A percentile compares a stretch with the other conserved stretches of the same genome.
Conservation (phyloP, 2,113 vertebrate species). For the Pseudorhombus dupliciocellatus region DNA sequence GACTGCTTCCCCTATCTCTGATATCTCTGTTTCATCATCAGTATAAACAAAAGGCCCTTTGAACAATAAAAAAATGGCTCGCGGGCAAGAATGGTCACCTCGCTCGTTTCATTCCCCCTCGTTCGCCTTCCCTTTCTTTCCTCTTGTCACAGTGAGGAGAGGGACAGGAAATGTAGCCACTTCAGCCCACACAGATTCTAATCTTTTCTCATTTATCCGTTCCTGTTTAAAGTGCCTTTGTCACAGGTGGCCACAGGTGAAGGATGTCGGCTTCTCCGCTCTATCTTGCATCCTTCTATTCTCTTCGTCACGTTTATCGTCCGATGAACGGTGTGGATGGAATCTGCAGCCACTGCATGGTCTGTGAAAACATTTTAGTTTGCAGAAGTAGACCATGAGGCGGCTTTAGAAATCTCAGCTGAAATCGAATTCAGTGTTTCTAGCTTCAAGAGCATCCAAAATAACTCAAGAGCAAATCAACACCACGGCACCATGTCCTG, state of each 20-base stretch:
- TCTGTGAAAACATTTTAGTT: too few species aligned
- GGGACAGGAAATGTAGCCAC: constrained; percentile 38
- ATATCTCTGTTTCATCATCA: constrained; percentile 67
- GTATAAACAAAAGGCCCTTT: constrained; percentile 71
- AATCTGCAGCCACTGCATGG: background rate
- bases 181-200: constrained; percentile 52
- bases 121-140: constrained; percentile 32
- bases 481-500: background rate
- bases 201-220: constrained; percentile 58
- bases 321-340: constrained; percentile 32
- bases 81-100: constrained; percentile 29
- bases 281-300: constrained; percentile 14
- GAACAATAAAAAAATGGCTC: constrained; percentile 58
- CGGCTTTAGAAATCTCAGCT: constrained; percentile 39
- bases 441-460: constrained; percentile 26
- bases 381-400: background rate
- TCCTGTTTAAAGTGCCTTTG: constrained; percentile 56
- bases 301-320: constrained; percentile 27
- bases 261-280: constrained; percentile 30
- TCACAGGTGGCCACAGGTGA: constrained; percentile 50
- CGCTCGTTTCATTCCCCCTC: constrained; percentile 17
- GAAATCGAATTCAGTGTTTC: constrained; percentile 41
- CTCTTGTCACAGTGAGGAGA: constrained; percentile 46
- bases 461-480: constrained; percentile 15
- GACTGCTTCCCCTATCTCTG: constrained; percentile 55